Evolutionary conservation across 2,888 invertebrate genomes (phyloP), one percentile per base, ranked within the genome.

Genomic region (Lasioglossum oenotherae): DNA sequence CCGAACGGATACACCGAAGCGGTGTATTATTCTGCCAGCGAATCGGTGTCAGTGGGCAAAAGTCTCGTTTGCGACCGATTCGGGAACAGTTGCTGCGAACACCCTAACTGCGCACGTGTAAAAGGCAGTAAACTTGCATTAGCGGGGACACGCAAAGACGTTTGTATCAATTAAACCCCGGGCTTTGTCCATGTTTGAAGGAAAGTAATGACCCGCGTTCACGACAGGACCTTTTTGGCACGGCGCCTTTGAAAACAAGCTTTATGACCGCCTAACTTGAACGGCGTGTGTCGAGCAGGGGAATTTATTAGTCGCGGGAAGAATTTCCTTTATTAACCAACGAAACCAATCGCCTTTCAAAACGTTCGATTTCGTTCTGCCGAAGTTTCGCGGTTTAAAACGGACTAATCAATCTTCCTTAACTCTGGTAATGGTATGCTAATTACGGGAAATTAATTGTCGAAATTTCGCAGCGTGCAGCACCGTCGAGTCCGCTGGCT

Each of bases 21-120:
- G 74, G 23, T 53, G 60, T 38, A 44, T 71, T 49, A 31, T 78
- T 82, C 77, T 53, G 60, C 67, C 12, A 75, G 49, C n/a, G 77
- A 73, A 87, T 88, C 76, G 81, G 87, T 90, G 90, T 81, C 90
- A 89, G 75, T 86, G 72, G 86, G 81, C 16, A 87, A 85, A 89
- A 86, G 84, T 80, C 57, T 64, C 12, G 46, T 8, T 46, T 60
- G 27, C 53, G 67, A 74, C 53, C 72, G 79, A 49, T 80, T 78
- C 38, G 49, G n/a, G 71, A 78, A 81, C 60, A 69, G 10, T 67
- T 67, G 46, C 35, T 5, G 19, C 27, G 53, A 38, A 35, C 53
- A 76, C 46, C 74, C 41, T 60, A 16, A 49, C 35, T 35, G 49
- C 77, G n/a, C 4, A 23, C 12, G 60, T 31, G 31, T 73, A 27